Evolutionary conservation across 2,888 invertebrate species (phyloP).

Genomic region (Apomyelois bistriatella): DNA sequence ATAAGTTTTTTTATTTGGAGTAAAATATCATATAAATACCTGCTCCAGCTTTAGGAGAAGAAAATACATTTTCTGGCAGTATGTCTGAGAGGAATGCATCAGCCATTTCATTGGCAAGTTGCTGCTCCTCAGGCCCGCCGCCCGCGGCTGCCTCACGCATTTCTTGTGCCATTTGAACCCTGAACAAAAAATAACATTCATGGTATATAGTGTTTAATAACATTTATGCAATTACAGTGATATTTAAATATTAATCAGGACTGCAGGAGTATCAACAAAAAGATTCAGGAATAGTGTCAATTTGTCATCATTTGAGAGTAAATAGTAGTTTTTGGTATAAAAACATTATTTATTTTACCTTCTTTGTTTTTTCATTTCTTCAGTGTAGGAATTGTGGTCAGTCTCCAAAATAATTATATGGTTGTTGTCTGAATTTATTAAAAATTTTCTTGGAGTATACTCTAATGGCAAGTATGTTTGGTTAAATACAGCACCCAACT

Average conservation of each 20-base stretch:
- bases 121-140: slow-evolving; percentile 94
- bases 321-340: neutral
- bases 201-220: neutral
- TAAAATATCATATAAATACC: slow-evolving; percentile 45
- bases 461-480: slow-evolving; percentile 95
- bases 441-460: slow-evolving; percentile 97
- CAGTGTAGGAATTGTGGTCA: slow-evolving; percentile 99
- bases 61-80: slow-evolving; percentile 95
- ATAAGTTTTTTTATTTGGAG: neutral
- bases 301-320: slow-evolving; percentile 54
- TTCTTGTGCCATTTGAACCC: slow-evolving; percentile 98
- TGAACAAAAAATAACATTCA: slow-evolving; percentile 29
- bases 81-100: slow-evolving; percentile 97
- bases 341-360: slow-evolving; percentile 48
- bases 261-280: slow-evolving; percentile 70
- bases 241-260: slow-evolving; percentile 44
- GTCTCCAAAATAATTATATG: slow-evolving; percentile 96
- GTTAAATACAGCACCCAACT: slow-evolving; percentile 98
- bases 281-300: slow-evolving; percentile 55
- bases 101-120: slow-evolving; percentile 98
- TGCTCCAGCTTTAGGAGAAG: slow-evolving; percentile 96
- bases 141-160: slow-evolving; percentile 95
- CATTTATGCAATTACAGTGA: neutral
- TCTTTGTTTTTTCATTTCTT: slow-evolving; percentile 95
- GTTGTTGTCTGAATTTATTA: slow-evolving; percentile 94